phyloP scores from a whole-genome alignment of 2,888 invertebrate species.

The Lasioglossum oenotherae region DNA sequence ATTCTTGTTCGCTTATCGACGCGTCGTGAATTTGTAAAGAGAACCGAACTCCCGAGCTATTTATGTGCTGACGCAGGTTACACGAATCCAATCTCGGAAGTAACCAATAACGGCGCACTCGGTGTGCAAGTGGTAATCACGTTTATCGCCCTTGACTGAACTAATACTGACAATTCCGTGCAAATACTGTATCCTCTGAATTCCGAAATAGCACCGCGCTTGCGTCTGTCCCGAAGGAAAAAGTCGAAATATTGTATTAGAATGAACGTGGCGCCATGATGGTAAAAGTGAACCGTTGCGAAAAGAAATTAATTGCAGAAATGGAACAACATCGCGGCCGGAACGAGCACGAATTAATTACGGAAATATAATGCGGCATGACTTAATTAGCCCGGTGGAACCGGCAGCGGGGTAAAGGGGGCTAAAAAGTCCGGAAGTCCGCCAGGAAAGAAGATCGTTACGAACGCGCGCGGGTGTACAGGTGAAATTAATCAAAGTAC shows the following conservation, averaged over 20 bases:
- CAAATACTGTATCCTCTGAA: slow-evolving; percentile 67
- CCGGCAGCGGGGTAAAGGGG: slow-evolving; percentile 7
- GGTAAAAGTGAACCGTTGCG: not conserved
- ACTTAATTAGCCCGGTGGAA: slow-evolving; percentile 45
- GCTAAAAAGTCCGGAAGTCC: slow-evolving; percentile 28
- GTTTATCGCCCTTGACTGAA: slow-evolving; percentile 54
- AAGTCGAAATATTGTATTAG: not conserved
- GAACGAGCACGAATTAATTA: slow-evolving; percentile 44
- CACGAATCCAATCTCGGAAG: slow-evolving; percentile 71
- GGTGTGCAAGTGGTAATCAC: slow-evolving; percentile 69
- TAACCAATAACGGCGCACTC: slow-evolving; percentile 67
- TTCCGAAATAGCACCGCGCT: slow-evolving; percentile 70
- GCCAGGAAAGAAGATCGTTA: slow-evolving; percentile 12
- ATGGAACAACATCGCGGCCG: slow-evolving; percentile 25
- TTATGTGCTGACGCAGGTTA: slow-evolving; percentile 54
- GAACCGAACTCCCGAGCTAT: not conserved
- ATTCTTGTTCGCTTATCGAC: slow-evolving; percentile 10
- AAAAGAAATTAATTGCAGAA: slow-evolving; percentile 30
- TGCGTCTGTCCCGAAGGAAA: slow-evolving; percentile 69
- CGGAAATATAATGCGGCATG: slow-evolving; percentile 41
- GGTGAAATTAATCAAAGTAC: slow-evolving; percentile 50
- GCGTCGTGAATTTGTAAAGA: slow-evolving; percentile 9
- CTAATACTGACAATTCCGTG: slow-evolving; percentile 74
- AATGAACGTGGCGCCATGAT: not conserved
- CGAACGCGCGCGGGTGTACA: not conserved